phyloP scores from a whole-genome alignment of 2,113 vertebrate species.

The Apteryx owenii region DNA sequence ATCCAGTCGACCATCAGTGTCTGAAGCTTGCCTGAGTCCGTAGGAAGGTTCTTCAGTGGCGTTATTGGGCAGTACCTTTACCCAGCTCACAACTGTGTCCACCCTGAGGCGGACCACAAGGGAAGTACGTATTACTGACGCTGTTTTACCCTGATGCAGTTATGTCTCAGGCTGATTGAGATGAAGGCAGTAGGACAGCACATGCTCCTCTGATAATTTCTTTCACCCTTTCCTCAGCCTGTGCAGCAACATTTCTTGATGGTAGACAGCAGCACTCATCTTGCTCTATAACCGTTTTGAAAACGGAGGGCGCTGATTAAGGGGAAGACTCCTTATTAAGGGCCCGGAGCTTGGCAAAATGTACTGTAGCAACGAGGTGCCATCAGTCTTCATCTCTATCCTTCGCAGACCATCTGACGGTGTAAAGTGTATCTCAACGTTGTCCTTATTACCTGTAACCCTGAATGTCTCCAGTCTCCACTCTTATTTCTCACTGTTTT shows the following conservation, averaged over 20 bases:
- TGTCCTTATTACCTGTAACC: neutral
- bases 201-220: neutral
- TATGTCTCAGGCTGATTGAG: neutral
- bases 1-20: rapidly evolving
- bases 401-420: neutral
- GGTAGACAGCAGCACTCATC: neutral
- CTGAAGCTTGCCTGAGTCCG: neutral
- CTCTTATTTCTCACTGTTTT: neutral
- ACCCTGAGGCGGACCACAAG: neutral
- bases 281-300: neutral
- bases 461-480: rapidly evolving
- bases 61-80: neutral
- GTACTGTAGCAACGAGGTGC: rapidly evolving
- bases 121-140: neutral
- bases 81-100: neutral
- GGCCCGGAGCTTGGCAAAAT: neutral
- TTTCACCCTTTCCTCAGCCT: neutral
- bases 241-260: neutral
- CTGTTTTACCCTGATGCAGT: neutral
- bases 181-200: neutral
- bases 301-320: neutral
- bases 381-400: neutral
- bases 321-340: neutral
- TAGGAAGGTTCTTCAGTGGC: neutral
- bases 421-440: neutral